Evolutionary conservation across 2,113 vertebrate genomes (phyloP).

Genomic region (Blennius ocellaris): DNA sequence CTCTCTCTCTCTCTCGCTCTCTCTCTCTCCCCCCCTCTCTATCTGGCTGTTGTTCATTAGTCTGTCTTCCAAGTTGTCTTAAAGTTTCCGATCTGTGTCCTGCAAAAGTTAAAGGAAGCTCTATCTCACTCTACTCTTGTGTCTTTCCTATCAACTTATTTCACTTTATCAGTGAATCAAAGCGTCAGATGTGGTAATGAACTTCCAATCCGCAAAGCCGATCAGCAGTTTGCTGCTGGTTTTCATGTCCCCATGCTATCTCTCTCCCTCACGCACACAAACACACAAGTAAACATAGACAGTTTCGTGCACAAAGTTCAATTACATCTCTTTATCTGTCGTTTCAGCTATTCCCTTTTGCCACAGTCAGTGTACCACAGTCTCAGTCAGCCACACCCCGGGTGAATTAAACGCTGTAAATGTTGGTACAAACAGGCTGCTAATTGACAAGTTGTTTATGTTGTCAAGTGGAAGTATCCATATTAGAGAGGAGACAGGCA

Average conservation of each 20-base stretch:
- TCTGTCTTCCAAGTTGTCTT: not conserved
- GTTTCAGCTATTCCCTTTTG: slow-evolving; percentile 9
- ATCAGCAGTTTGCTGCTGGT: slow-evolving; percentile 44
- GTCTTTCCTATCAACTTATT: slow-evolving; percentile 18
- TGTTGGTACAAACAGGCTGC: slow-evolving; percentile 65
- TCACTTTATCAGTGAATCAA: slow-evolving; percentile 52
- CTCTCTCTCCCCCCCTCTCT: slow-evolving; percentile 22
- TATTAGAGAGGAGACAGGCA: slow-evolving; percentile 43
- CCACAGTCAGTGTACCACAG: slow-evolving; percentile 7
- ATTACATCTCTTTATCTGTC: slow-evolving; percentile 38
- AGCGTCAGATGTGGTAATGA: slow-evolving; percentile 67
- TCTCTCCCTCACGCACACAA: not conserved
- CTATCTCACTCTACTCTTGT: slow-evolving; percentile 29
- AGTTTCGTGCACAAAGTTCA: slow-evolving; percentile 8
- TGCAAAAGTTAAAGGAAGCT: slow-evolving; percentile 35
- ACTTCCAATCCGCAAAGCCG: slow-evolving; percentile 64
- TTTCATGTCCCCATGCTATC: slow-evolving; percentile 13
- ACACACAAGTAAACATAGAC: slow-evolving; percentile 16
- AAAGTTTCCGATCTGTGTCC: slow-evolving; percentile 5
- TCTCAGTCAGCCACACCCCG: slow-evolving; percentile 40
- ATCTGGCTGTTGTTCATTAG: not conserved
- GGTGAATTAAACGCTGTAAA: slow-evolving; percentile 54
- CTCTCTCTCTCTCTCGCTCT: slow-evolving; percentile 16
- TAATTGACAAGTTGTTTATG: slow-evolving; percentile 77
- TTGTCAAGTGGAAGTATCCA: slow-evolving; percentile 49